These are phyloP conservation scores for Endomychus coccineus DNA, from an alignment of 2,888 invertebrate genomes.

Conservation along the genomic window DNA sequence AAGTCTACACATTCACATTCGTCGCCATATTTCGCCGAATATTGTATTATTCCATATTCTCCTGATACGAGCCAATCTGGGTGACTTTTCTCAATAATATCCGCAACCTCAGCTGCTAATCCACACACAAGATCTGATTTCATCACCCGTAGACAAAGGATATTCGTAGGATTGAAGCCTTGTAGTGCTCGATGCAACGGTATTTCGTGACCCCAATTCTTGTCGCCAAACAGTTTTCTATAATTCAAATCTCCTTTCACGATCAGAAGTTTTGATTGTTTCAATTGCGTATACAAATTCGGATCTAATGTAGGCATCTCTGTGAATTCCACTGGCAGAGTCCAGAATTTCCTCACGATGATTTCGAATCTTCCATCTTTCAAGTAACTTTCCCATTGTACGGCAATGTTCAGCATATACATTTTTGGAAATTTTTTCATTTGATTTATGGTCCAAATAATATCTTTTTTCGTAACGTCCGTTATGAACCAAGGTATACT, in stretches of 20 bases:
- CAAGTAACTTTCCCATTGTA: constrained; percentile 53
- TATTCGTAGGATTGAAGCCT: constrained; percentile 75
- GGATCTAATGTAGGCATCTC: constrained; percentile 66
- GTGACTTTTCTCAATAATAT: constrained; percentile 49
- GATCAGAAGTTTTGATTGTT: constrained; percentile 60
- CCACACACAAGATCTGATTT: constrained; percentile 88
- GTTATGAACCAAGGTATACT: constrained; percentile 93
- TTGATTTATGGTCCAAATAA: constrained; percentile 59
- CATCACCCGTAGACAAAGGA: constrained; percentile 76
- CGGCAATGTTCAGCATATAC: constrained; percentile 43
- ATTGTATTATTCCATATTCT: constrained; percentile 72
- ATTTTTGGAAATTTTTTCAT: constrained; percentile 36
- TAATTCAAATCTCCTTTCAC: constrained; percentile 95
- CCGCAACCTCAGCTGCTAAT: constrained; percentile 54
- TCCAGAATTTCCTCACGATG: constrained; percentile 75
- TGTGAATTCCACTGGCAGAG: constrained; percentile 68
- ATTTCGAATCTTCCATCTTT: constrained; percentile 45
- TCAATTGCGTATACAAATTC: constrained; percentile 62
- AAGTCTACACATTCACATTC: constrained; percentile 9
- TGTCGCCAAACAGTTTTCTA: constrained; percentile 83
- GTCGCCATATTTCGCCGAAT: background rate
- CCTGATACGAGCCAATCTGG: constrained; percentile 78
- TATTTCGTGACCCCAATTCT: constrained; percentile 66
- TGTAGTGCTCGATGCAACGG: constrained; percentile 59
- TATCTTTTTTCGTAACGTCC: constrained; percentile 73